Evolutionary conservation across 2,888 invertebrate species (phyloP), one percentile per base, ranked within the genome.

Genomic region (Sialis fuliginosa): DNA sequence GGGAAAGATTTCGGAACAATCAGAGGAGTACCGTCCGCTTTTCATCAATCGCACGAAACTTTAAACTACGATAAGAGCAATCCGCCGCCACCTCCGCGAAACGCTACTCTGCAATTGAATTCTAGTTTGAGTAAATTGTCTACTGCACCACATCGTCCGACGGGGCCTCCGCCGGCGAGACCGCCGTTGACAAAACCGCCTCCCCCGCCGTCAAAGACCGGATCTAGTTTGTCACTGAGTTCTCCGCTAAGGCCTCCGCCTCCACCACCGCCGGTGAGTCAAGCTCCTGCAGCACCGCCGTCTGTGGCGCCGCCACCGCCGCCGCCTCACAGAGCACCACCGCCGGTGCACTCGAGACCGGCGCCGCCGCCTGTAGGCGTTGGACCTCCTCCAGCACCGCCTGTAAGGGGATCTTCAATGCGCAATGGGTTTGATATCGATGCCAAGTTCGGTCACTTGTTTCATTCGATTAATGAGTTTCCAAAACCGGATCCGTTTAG

Each of bases 401-500:
- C 79, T 0, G 71, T 72, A 6, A 68, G 79, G 48, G 71, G 74
- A 54, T 77, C 78, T 1, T 79, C 79, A 1, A 77, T 77, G 67
- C 65, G 76, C 49, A 66, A 64, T 50, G 59, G 57, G 10, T 57
- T 63, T 5, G 84, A 85, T 57, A 69, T 86, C 54, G 85, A 85
- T 54, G 65, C 71, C 33, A 72, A 79, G 49, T 86, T 80, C 64
- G 71, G 71, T 33, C 72, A 75, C 42, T 63, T 72, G 54, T 87
- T 86, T 67, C 73, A 71, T 52, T 63, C 74, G 9, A 60, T 72
- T 3, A 64, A 69, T 48, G 67, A 66, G 53, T 81, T 87, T 64
- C 83, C 86, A 6, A 65, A 67, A 30, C 86, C 87, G 7, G 79
- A 77, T 54, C 74, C 75, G 48, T 85, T 79, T 66, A 67, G 71